Evolutionary conservation across 2,797 vertebrate species (phyloP).

Genomic region (Lerista edwardsae): DNA sequence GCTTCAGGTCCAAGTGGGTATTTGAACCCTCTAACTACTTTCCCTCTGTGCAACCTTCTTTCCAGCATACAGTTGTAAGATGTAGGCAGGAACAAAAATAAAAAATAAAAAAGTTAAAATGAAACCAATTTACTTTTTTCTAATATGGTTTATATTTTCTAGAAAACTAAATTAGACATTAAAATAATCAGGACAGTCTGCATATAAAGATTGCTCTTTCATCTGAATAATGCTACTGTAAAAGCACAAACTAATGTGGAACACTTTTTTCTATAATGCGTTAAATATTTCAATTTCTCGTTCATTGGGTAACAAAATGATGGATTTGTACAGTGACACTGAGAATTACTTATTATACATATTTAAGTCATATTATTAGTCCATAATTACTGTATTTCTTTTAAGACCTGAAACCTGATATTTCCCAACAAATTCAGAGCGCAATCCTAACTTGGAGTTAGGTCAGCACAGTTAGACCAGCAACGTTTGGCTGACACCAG

Average conservation of each 20-base stretch:
- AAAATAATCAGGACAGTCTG: background rate
- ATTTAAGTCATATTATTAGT: constrained; percentile 9
- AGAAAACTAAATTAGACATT: constrained; percentile 3
- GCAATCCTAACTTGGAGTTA: too few relatives aligned
- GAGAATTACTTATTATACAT: background rate
- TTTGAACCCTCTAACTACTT: too few relatives aligned
- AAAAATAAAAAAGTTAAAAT: background rate
- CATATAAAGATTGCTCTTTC: background rate
- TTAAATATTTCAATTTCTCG: constrained; percentile 39
- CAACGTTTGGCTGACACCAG: too few relatives aligned
- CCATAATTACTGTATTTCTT: constrained; percentile 26
- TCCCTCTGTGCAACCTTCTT: too few relatives aligned
- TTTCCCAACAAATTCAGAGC: constrained; percentile 29
- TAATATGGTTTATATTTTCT: background rate
- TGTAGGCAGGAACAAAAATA: background rate
- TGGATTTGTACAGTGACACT: constrained; percentile 15
- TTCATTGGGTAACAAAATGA: constrained; percentile 9
- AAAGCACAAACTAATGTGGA: constrained; percentile 10
- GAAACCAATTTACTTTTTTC: background rate
- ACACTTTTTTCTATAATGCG: background rate
- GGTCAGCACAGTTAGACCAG: too few relatives aligned
- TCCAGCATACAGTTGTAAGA: constrained; percentile 10
- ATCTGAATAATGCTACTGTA: constrained; percentile 7
- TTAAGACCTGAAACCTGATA: background rate
- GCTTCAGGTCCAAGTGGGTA: too few relatives aligned